Evolutionary conservation across 2,888 invertebrate genomes (phyloP).

Genomic region (Oscheius sp.): DNA sequence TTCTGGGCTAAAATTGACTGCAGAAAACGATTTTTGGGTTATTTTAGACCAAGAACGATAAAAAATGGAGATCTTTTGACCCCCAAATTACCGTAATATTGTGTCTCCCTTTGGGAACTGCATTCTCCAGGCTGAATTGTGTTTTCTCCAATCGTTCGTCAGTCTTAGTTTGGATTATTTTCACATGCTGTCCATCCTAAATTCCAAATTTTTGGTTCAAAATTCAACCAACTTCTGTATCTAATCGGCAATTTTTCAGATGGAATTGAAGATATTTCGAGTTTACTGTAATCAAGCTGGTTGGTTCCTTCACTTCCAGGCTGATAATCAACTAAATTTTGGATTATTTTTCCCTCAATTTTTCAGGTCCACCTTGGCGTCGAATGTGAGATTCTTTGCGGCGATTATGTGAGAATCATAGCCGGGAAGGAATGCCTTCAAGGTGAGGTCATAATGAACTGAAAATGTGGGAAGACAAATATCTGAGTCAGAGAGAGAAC

Average conservation of each 20-base stretch:
- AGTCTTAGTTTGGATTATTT: not conserved
- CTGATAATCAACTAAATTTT: not conserved
- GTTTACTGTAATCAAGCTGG: not conserved
- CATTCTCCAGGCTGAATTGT: not conserved
- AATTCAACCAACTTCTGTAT: not conserved
- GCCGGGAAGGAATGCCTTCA: conserved; percentile 66
- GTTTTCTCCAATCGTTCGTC: conserved; percentile 6
- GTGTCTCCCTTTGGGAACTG: not conserved
- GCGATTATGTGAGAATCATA: conserved; percentile 47
- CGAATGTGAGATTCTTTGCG: conserved; percentile 61
- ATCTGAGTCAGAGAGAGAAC: not conserved
- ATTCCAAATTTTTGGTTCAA: not conserved
- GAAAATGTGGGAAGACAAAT: too few species aligned
- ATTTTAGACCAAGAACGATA: too few species aligned
- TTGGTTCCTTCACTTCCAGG: not conserved
- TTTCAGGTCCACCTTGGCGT: conserved; percentile 34
- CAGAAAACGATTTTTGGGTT: not conserved
- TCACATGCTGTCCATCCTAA: not conserved
- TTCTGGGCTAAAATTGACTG: not conserved
- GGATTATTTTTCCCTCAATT: too few species aligned
- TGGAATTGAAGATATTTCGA: conserved; percentile 14
- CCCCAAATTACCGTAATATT: not conserved
- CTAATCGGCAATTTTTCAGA: not conserved
- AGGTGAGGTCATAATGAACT: conserved; percentile 55
- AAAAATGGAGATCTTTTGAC: too few species aligned